Conservation (phyloP, 2,797 vertebrate species). For the Cyclura pinguis region DNA sequence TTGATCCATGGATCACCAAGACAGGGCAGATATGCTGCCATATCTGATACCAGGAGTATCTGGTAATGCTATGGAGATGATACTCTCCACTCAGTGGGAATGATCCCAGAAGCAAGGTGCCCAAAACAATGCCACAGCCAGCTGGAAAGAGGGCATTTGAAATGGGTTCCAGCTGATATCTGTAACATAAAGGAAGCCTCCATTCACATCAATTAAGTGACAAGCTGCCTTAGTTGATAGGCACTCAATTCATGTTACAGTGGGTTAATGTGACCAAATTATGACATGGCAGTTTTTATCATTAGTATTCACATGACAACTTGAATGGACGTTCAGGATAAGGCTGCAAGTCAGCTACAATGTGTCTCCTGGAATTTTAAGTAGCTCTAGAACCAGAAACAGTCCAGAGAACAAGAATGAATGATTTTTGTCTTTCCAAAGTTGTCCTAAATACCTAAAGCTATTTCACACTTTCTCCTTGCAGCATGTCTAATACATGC, state of each 20-base stretch:
- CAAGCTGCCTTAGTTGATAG: neutral
- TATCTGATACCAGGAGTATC: neutral
- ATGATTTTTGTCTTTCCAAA: neutral
- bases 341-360: conserved; percentile 1
- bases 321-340: neutral
- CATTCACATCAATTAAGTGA: neutral
- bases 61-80: neutral
- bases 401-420: neutral
- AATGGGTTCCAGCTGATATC: neutral
- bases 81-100: neutral
- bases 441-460: neutral
- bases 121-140: neutral
- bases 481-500: neutral
- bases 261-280: neutral
- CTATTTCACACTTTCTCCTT: neutral
- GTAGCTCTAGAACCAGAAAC: neutral
- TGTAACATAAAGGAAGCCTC: neutral
- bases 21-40: neutral
- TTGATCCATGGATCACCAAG: neutral
- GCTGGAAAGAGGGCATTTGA: neutral
- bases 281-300: neutral
- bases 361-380: neutral
- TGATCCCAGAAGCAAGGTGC: neutral
- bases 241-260: neutral
- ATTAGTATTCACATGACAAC: neutral